Conservation (phyloP, 2,797 vertebrate genomes). For the Pangasius krempfi region DNA sequence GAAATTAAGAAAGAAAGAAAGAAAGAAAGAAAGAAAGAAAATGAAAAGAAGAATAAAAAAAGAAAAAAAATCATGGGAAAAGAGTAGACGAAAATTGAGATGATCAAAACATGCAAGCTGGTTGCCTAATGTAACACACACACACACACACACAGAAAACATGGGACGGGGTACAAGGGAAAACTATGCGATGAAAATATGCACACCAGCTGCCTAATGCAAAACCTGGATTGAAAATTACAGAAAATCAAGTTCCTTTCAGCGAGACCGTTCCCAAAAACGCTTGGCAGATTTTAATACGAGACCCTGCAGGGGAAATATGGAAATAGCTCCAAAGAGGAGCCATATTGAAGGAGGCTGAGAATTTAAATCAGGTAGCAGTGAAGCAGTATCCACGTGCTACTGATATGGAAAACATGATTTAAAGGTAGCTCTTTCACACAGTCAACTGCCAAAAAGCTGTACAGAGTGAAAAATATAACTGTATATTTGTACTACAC, state of each 20-base stretch:
- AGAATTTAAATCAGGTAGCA: constrained; percentile 55
- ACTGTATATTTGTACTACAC: neutral
- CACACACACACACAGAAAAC: neutral
- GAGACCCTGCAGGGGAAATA: constrained; percentile 53
- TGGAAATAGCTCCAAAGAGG: constrained; percentile 55
- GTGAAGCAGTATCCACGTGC: constrained; percentile 49
- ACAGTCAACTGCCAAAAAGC: constrained; percentile 7
- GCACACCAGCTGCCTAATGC: constrained; percentile 16
- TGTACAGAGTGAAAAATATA: neutral
- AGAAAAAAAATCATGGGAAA: neutral
- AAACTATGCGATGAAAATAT: constrained; percentile 23
- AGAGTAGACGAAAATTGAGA: neutral
- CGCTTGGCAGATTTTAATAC: constrained; percentile 56
- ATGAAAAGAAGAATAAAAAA: neutral
- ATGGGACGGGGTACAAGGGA: neutral
- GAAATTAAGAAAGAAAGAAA: neutral
- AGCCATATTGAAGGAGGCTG: constrained; percentile 42
- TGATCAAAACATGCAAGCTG: constrained; percentile 17
- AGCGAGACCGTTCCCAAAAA: constrained; percentile 55
- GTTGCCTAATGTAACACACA: constrained; percentile 11
- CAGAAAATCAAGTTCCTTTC: constrained; percentile 58
- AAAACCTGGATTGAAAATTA: constrained; percentile 53
- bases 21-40: neutral
- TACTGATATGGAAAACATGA: constrained; percentile 22
- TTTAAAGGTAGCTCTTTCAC: constrained; percentile 21